A percentile compares a stretch with the other conserved stretches of the same genome.
phyloP scores from a whole-genome alignment of 2,888 invertebrate species.

The Lithosia quadra region DNA sequence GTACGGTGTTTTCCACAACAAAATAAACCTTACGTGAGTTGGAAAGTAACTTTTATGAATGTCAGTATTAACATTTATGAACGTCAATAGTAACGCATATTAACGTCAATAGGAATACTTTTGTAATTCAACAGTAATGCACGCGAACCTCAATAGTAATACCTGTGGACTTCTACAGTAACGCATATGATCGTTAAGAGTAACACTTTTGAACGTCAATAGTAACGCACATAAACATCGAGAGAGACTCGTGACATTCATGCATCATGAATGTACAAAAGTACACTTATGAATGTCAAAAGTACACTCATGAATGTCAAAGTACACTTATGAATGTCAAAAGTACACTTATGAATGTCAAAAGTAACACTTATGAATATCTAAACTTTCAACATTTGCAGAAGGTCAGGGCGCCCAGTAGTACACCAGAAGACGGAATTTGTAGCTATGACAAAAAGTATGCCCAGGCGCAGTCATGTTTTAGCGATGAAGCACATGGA shows the following conservation, averaged over 20 bases:
- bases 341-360: no score
- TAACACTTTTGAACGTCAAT: neutral
- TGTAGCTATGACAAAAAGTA: neutral
- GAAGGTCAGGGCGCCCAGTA: neutral
- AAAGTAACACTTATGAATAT: neutral
- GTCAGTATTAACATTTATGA: neutral
- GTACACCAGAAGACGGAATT: neutral
- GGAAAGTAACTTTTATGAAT: neutral
- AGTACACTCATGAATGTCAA: no score
- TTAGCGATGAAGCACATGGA: neutral
- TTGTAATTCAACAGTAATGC: no score
- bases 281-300: no score
- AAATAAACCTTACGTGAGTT: slow-evolving; percentile 5
- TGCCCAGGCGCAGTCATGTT: neutral
- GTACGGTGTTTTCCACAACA: slow-evolving; percentile 4
- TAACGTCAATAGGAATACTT: no score
- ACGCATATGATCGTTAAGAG: neutral
- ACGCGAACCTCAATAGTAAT: no score
- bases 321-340: no score
- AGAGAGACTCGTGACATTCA: no score
- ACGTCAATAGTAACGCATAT: neutral
- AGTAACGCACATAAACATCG: neutral
- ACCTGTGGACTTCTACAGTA: no score
- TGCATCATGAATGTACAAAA: no score
- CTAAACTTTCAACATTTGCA: neutral